Percentiles rank a stretch among this genome's conserved stretches.
Evolutionary conservation across 1,140 invertebrate species (phyloP).

Genomic region (Papilio xuthus): DNA sequence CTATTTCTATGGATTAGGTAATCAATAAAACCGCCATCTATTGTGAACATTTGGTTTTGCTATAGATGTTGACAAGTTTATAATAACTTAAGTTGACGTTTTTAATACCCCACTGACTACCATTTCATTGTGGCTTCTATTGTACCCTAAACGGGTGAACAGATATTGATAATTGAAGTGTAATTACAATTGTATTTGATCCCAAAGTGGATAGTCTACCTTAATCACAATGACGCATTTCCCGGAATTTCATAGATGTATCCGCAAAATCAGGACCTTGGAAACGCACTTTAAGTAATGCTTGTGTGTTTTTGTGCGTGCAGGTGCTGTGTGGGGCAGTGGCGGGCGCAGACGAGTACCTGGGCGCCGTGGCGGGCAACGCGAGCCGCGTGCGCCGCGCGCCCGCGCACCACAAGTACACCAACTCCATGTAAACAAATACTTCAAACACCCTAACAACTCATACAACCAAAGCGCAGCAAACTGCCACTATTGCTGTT

Average conservation of each 20-base stretch:
- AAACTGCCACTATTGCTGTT: too few relatives aligned
- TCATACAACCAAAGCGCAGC: background rate
- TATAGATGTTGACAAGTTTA: too few relatives aligned
- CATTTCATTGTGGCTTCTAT: too few relatives aligned
- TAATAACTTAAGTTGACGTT: too few relatives aligned
- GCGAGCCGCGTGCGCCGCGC: constrained; percentile 74
- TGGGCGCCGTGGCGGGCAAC: constrained; percentile 69
- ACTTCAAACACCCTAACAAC: background rate
- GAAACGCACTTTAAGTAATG: background rate
- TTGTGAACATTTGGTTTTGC: too few relatives aligned
- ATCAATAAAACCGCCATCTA: too few relatives aligned
- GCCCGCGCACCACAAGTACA: constrained; percentile 68
- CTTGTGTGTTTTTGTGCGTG: constrained; percentile 41
- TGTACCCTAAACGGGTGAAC: too few relatives aligned
- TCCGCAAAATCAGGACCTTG: background rate
- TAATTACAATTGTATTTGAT: too few relatives aligned
- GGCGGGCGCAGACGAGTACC: constrained; percentile 70
- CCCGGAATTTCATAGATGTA: background rate
- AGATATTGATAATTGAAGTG: too few relatives aligned
- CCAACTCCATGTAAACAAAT: constrained; percentile 45
- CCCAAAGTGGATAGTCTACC: too few relatives aligned
- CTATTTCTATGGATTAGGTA: background rate
- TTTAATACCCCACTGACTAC: too few relatives aligned
- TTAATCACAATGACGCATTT: too few relatives aligned
- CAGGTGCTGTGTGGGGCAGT: constrained; percentile 79